phyloP scores from a whole-genome alignment of 2,888 invertebrate species.

The Drosophila maculinotata region DNA sequence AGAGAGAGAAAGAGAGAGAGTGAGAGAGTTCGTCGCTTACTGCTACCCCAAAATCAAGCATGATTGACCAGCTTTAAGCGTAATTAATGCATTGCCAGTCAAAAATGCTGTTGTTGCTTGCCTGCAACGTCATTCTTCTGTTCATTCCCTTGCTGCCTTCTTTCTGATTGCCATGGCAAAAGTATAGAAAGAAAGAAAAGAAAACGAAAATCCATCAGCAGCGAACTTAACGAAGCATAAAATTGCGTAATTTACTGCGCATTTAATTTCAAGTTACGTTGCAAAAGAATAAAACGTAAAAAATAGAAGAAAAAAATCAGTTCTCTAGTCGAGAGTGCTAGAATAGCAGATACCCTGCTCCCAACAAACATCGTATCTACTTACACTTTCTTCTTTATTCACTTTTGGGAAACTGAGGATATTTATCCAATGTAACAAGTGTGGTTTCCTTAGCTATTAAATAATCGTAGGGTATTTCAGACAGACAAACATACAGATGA shows the following conservation, averaged over 20 bases:
- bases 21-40: conserved; percentile 18
- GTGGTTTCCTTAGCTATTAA: too few relatives aligned
- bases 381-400: too few relatives aligned
- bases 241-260: conserved; percentile 79
- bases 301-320: conserved; percentile 15
- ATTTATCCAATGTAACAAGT: too few relatives aligned
- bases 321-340: neutral
- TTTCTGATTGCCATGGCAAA: conserved; percentile 28
- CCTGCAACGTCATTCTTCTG: conserved; percentile 29
- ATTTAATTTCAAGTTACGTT: conserved; percentile 71
- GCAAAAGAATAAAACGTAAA: conserved; percentile 52
- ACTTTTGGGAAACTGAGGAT: too few relatives aligned
- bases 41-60: conserved; percentile 27
- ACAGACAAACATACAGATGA: too few relatives aligned
- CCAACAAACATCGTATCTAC: too few relatives aligned
- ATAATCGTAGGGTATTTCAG: too few relatives aligned
- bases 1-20: conserved; percentile 1
- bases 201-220: conserved; percentile 31
- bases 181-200: neutral
- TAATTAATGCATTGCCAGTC: conserved; percentile 51
- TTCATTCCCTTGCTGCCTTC: conserved; percentile 13
- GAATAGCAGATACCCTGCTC: neutral
- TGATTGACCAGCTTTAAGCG: conserved; percentile 51
- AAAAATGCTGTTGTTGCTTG: conserved; percentile 25
- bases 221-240: conserved; percentile 72